Evolutionary conservation across 1,140 invertebrate species (phyloP), one percentile per base, ranked within the genome.

Genomic region (Aphaenogaster ashmeadi): DNA sequence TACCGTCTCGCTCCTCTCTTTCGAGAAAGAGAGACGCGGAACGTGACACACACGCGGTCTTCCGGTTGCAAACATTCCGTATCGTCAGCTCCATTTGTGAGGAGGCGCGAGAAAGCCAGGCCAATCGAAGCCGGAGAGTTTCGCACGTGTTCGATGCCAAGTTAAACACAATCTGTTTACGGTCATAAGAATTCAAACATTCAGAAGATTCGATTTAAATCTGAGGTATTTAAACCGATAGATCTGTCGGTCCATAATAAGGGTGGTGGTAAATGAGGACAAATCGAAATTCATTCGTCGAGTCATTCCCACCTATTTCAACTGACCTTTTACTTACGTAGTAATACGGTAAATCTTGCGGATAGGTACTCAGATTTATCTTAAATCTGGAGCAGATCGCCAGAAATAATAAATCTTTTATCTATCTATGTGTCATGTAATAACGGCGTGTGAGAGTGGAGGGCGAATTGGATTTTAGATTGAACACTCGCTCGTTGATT

Each of bases 401-500:
- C 21, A 54, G 52, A 62, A 60, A 74, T 84, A 84, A 74, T 84
- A 75, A 75, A 84, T 84, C 44, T 84, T 75, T 54, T 71, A 71
- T 62, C 47, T 56, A n/a, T 71, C 79, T 38, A 84, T 50, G 38
- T 81, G 18, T 60, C 47, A 47, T 41, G 44, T 62, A 75, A 84
- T 62, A 84, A 84, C 41, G 56, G 33, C 56, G 44, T 6, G 38
- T 62, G 54, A 56, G 27, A 75, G 54, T 27, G 27, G 18, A 21
- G 33, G 33, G 44, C 9, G 67, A 83, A 83, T 74, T 83, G 69
- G 69, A 84, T 84, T 84, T 84, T 84, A 84, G 44, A 84, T 84
- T 84, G 80, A 60, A 84, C 67, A 38, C 67, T 74, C 41, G 69
- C 33, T 21, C 67, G 54, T 84, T 84, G 69, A 74, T 75, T 75